These are phyloP conservation scores for Platycnemis pennipes DNA, from an alignment of 2,888 invertebrate genomes.

Conservation along the genomic window DNA sequence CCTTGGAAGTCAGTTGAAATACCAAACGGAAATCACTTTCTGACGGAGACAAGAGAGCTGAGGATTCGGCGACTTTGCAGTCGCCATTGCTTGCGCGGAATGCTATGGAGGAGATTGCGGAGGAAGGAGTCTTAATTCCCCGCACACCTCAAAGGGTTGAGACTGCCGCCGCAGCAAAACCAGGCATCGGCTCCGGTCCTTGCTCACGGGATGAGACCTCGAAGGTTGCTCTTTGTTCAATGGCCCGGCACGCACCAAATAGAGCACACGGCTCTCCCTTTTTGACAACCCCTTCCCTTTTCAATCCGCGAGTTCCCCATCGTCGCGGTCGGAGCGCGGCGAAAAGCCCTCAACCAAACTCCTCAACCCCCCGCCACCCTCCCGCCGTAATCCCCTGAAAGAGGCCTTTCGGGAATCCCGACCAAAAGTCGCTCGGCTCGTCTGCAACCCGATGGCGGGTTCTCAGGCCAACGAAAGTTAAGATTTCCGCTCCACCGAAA, in stretches of 20 bases:
- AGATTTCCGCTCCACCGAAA: constrained; percentile 53
- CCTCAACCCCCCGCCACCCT: not conserved
- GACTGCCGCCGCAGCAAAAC: not conserved
- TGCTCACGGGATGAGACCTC: not conserved
- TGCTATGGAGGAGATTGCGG: not conserved
- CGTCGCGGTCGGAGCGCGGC: constrained; percentile 11
- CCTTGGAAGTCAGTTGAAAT: not conserved
- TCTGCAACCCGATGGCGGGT: constrained; percentile 47
- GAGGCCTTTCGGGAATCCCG: constrained; percentile 43
- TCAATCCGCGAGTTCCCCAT: constrained; percentile 57
- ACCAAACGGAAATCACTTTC: constrained; percentile 2
- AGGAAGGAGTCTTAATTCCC: not conserved
- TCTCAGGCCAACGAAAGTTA: constrained; percentile 44
- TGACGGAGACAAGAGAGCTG: not conserved
- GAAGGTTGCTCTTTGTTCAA: not conserved
- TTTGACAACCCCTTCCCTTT: constrained; percentile 42
- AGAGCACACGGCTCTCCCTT: constrained; percentile 30
- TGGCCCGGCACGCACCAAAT: constrained; percentile 26
- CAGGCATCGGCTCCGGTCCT: not conserved
- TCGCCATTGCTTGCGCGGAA: not conserved
- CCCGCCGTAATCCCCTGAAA: constrained; percentile 41
- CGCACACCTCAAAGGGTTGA: not conserved
- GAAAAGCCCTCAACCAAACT: not conserved
- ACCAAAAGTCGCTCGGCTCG: constrained; percentile 35
- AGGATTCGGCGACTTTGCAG: not conserved